These are phyloP conservation scores for Myrmophylax atrothorax DNA, from an alignment of 2,113 vertebrate species.

Conservation along the genomic window DNA sequence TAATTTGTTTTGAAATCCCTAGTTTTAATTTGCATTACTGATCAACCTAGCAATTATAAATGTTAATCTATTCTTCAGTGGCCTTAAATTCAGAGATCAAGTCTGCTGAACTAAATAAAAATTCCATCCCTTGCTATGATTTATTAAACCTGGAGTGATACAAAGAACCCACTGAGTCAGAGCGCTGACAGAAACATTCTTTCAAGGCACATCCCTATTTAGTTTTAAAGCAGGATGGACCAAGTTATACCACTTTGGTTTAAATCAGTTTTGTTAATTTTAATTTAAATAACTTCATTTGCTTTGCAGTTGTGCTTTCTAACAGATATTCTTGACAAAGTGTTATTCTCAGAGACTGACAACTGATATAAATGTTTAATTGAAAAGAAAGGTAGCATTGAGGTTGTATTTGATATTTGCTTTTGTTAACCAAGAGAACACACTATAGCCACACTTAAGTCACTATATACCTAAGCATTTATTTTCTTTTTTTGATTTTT, in stretches of 20 bases:
- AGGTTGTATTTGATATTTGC: not conserved
- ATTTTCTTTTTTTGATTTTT: not conserved
- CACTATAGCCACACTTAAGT: not conserved
- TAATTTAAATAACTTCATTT: constrained; percentile 3
- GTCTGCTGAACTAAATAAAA: constrained; percentile 2
- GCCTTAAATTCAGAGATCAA: not conserved
- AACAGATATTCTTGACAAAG: not conserved
- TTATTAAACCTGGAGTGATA: constrained; percentile 18
- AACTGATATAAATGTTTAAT: not conserved
- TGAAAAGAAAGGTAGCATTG: not conserved
- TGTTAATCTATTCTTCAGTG: constrained; percentile 41
- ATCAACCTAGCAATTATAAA: constrained; percentile 39
- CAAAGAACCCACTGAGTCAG: not conserved
- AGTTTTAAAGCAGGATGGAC: not conserved
- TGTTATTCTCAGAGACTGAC: not conserved
- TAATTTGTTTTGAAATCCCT: constrained; percentile 32
- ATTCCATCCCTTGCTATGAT: not conserved
- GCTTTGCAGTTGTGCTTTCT: not conserved
- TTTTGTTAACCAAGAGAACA: not conserved
- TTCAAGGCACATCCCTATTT: constrained; percentile 16
- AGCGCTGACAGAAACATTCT: not conserved
- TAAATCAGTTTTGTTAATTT: constrained; percentile 4
- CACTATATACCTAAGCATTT: not conserved
- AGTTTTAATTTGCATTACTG: not conserved
- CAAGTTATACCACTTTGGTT: not conserved